Evolutionary conservation across 2,113 vertebrate species (phyloP).

Genomic region (Actenoides hombroni): DNA sequence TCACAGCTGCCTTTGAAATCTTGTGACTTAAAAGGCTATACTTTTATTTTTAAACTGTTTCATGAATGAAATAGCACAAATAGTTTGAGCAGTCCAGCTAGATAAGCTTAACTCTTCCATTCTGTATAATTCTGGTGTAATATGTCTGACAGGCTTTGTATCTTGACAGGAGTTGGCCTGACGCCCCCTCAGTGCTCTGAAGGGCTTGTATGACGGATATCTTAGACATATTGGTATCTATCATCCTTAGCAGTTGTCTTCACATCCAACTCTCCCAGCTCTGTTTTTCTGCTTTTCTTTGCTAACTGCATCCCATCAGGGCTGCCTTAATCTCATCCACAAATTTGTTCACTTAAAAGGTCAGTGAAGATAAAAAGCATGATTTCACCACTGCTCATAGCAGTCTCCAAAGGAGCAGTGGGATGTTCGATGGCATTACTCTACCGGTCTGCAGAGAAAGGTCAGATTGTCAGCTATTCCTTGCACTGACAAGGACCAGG

Average conservation of each 20-base stretch:
- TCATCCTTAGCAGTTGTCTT: background rate
- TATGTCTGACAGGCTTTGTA: background rate
- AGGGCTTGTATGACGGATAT: background rate
- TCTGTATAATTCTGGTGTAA: background rate
- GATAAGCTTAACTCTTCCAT: background rate
- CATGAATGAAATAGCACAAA: background rate
- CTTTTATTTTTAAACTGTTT: background rate
- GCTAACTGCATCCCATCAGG: background rate
- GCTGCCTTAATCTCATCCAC: background rate
- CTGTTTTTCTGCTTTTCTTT: background rate
- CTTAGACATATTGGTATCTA: background rate
- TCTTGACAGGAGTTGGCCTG: background rate
- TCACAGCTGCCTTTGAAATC: background rate
- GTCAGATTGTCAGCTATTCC: background rate
- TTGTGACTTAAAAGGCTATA: background rate
- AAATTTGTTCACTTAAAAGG: background rate
- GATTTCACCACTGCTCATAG: background rate
- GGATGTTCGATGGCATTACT: background rate
- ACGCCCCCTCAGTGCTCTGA: background rate
- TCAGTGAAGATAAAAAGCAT: background rate
- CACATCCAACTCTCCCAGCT: background rate
- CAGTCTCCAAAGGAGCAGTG: background rate
- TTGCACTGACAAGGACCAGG: background rate
- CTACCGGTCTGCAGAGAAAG: background rate
- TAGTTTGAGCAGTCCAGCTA: background rate